phyloP scores from a whole-genome alignment of 2,888 invertebrate genomes.

The Autographa gamma region DNA sequence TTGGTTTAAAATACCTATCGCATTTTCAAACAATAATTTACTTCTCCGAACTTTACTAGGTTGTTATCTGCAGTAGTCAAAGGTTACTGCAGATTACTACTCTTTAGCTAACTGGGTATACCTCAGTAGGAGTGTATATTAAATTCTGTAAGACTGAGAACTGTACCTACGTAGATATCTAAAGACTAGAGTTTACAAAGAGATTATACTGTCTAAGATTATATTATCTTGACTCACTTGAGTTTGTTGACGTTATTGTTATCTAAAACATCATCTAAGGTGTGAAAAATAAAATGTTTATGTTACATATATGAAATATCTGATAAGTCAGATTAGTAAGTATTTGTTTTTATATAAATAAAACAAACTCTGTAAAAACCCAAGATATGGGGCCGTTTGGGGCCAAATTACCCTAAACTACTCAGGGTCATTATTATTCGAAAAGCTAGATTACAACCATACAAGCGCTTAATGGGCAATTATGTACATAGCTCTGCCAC shows the following conservation, averaged over 20 bases:
- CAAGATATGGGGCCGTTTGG: not conserved
- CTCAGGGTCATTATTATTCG: too few species aligned
- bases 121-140: not conserved
- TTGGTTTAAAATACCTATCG: too few species aligned
- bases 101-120: not conserved
- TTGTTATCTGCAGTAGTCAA: not conserved
- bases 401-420: too few species aligned
- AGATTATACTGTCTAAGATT: conserved; percentile 5
- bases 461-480: too few species aligned
- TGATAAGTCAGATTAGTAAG: conserved; percentile 16
- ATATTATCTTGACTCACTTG: conserved; percentile 9
- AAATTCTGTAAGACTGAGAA: not conserved
- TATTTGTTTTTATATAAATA: conserved; percentile 19
- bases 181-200: not conserved
- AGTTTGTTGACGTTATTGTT: conserved; percentile 44
- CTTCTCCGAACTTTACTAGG: too few species aligned
- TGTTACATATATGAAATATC: not conserved
- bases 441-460: too few species aligned
- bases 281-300: not conserved
- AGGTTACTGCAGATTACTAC: not conserved
- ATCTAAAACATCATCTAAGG: conserved; percentile 21
- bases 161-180: not conserved
- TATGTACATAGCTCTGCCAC: too few species aligned
- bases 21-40: too few species aligned
- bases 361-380: not conserved